Evolutionary conservation across 2,888 invertebrate genomes (phyloP).

Genomic region (Doris montereyensis): DNA sequence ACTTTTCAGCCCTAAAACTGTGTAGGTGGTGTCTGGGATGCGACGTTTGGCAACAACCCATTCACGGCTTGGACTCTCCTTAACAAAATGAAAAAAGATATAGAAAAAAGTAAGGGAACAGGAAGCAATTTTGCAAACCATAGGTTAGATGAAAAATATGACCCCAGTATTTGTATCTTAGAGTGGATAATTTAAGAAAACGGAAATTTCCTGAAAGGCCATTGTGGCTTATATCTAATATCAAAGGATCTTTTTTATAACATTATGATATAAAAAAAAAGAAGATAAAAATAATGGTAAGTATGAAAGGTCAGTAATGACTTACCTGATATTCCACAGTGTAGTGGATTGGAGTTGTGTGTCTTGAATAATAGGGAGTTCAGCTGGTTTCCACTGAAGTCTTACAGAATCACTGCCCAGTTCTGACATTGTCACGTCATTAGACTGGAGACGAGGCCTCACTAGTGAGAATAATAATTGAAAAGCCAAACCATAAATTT

Average conservation of each 20-base stretch:
- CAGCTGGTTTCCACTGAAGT: conserved; percentile 63
- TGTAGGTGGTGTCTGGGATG: conserved; percentile 61
- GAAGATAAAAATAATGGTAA: too few relatives aligned
- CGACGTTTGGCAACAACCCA: conserved; percentile 77
- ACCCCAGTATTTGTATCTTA: too few relatives aligned
- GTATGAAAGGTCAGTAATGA: too few relatives aligned
- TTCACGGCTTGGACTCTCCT: conserved; percentile 50
- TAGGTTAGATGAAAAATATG: too few relatives aligned
- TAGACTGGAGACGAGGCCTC: conserved; percentile 54
- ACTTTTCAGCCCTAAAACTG: conserved; percentile 57
- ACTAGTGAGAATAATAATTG: conserved; percentile 45
- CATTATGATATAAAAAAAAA: too few relatives aligned
- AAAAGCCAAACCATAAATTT: background rate
- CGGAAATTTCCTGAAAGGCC: too few relatives aligned
- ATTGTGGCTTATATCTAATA: too few relatives aligned
- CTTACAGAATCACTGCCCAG: conserved; percentile 56
- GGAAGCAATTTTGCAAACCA: background rate
- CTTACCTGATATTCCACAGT: conserved; percentile 52
- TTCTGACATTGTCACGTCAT: conserved; percentile 54
- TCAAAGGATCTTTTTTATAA: too few relatives aligned
- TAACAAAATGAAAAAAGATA: background rate
- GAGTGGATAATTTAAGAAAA: too few relatives aligned
- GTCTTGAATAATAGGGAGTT: conserved; percentile 55
- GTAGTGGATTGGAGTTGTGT: conserved; percentile 57
- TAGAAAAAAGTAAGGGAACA: background rate